These are phyloP conservation scores for Heterocephalus glaber DNA, from an alignment of 2,113 vertebrate genomes.

Conservation along the genomic window DNA sequence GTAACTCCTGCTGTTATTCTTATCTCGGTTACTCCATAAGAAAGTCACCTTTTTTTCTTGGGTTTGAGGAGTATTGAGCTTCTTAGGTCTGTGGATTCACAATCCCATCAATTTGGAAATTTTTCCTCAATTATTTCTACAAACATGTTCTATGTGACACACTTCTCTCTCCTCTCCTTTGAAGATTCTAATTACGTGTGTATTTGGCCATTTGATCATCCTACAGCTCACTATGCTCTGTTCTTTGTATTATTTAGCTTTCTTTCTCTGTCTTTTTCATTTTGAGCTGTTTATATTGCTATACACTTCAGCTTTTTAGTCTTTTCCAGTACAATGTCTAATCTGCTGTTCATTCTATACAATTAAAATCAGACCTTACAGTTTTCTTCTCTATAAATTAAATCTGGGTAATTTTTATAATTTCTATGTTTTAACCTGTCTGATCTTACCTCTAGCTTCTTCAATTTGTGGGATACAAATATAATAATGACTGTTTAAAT, in stretches of 20 bases:
- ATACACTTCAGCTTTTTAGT: neutral
- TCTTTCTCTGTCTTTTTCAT: neutral
- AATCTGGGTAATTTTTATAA: neutral
- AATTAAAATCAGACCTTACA: neutral
- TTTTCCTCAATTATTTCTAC: neutral
- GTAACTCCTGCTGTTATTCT: neutral
- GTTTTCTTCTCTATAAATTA: neutral
- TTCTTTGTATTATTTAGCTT: neutral
- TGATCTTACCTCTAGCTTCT: neutral
- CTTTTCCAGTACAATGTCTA: neutral
- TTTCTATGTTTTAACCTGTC: neutral
- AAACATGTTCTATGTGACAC: neutral
- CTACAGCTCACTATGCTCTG: neutral
- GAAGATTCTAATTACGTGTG: neutral
- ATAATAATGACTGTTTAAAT: neutral
- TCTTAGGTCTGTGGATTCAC: neutral
- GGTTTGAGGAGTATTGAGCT: neutral
- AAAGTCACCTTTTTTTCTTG: neutral
- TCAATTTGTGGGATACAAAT: neutral
- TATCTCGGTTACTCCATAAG: neutral
- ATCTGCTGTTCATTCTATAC: neutral
- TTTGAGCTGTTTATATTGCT: neutral
- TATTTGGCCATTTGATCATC: neutral
- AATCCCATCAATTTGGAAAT: neutral
- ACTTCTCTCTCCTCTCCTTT: neutral